A percentile compares a stretch with the other conserved stretches of the same genome.
Evolutionary conservation across 2,888 invertebrate species (phyloP).

Genomic region (Siphonodentalium dalli): DNA sequence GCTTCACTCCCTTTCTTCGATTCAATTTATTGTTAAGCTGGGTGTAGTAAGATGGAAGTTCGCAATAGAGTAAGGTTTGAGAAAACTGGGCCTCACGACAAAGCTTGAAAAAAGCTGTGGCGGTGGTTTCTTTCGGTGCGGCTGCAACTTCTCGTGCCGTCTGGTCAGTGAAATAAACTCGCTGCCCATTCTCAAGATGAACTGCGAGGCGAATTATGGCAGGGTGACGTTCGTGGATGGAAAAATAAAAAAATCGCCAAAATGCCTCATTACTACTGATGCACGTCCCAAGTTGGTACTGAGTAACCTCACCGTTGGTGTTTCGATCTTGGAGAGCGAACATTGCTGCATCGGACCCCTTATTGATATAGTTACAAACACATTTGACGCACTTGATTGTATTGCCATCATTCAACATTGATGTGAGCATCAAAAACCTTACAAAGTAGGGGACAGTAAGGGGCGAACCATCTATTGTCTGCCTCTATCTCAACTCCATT

Average conservation of each 20-base stretch:
- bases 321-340: not conserved
- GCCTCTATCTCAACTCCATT: not conserved
- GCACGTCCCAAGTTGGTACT: constrained; percentile 49
- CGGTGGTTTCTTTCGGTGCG: constrained; percentile 9
- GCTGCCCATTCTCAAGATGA: too few relatives aligned
- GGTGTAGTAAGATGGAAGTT: constrained; percentile 30
- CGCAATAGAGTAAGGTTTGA: constrained; percentile 19
- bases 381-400: constrained; percentile 63
- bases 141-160: constrained; percentile 10
- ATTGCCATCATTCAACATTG: constrained; percentile 60
- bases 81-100: constrained; percentile 18
- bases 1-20: constrained; percentile 13
- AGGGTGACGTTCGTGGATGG: constrained; percentile 56
- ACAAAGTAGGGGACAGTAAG: constrained; percentile 30
- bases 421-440: constrained; percentile 57
- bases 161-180: too few relatives aligned
- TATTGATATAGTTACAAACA: too few relatives aligned
- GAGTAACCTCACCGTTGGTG: constrained; percentile 54
- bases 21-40: constrained; percentile 28
- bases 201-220: constrained; percentile 36
- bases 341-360: too few relatives aligned
- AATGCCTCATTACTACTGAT: constrained; percentile 57
- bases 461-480: constrained; percentile 31
- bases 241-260: constrained; percentile 55
- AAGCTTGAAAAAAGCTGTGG: constrained; percentile 16